Evolutionary conservation across 2,797 vertebrate genomes (phyloP), one percentile per base, ranked within the genome.

Genomic region (Megalops cyprinoides): DNA sequence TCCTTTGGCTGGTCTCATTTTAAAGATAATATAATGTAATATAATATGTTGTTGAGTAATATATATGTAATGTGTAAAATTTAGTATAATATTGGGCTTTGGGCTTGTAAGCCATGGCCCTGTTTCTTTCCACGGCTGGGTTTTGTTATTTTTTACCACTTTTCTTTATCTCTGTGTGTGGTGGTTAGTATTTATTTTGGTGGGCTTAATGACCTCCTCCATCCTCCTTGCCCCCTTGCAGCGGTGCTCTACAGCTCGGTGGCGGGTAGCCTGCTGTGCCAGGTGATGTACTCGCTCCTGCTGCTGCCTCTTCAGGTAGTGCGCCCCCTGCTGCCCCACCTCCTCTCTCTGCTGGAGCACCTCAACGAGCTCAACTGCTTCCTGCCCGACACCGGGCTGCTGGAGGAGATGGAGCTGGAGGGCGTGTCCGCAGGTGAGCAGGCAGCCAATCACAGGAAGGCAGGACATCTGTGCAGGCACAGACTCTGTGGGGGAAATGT

Each of bases 271-370:
- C 87, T 96, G 74, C 90, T 96, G 82, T 95, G 94, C 86, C 95
- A 96, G 88, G 89, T 95, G 58, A 91, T 95, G 81, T 95, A 95
- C 84, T 95, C 95, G 44, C 82, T 96, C 83, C 90, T 96, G 81
- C 90, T 96, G 87, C 85, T 96, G 85, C 93, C 95, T 15, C 90
- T 95, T 86, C 86, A 79, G 53, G 89, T 89, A 0, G 90, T 95
- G 76, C 93, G 92, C 28, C 94, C 95, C 12, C 90, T 96, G 53
- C 91, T 95, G 48, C 90, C 90, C 82, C 92, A 94, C 86, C 89
- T 96, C 82, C 84, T 95, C 75, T 84, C 87, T 74, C 88, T 96
- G 85, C 85, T 96, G 83, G 93, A 95, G 86, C 92, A 94, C 39
- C 89, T 96, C 46, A 95, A 95, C 77, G 88, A 92, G 82, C 93